Evolutionary conservation across 2,797 vertebrate genomes (phyloP).

Genomic region (Cuniculus paca): DNA sequence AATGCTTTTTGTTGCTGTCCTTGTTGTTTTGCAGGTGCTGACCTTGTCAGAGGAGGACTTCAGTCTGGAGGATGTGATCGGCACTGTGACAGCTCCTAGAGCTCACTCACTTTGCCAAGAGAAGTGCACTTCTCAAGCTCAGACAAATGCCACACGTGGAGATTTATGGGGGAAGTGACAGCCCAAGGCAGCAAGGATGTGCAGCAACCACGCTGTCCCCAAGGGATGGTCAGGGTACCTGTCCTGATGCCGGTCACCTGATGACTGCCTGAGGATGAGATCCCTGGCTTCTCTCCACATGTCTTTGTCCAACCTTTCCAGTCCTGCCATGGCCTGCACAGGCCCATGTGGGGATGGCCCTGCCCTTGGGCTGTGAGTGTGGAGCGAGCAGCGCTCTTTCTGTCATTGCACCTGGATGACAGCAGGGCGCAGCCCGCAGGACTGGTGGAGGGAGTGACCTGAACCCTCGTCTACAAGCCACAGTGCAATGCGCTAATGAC

Average conservation of each 20-base stretch:
- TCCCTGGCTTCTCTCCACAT: neutral
- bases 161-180: neutral
- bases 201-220: too few relatives aligned
- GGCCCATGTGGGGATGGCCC: neutral
- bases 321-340: neutral
- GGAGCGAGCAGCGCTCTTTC: neutral
- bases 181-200: too few relatives aligned
- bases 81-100: neutral
- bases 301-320: neutral
- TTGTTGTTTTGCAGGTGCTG: neutral
- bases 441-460: neutral
- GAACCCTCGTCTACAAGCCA: neutral
- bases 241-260: neutral
- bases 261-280: neutral
- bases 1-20: neutral
- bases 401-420: neutral
- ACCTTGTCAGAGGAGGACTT: neutral
- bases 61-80: neutral
- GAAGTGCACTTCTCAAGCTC: neutral
- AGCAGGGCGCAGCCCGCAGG: neutral
- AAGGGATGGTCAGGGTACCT: accelerated
- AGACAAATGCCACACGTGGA: neutral
- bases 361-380: neutral
- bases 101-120: neutral
- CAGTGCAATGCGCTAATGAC: neutral